These are phyloP conservation scores for Mythimna pallens DNA, from an alignment of 2,888 invertebrate genomes.

Conservation along the genomic window DNA sequence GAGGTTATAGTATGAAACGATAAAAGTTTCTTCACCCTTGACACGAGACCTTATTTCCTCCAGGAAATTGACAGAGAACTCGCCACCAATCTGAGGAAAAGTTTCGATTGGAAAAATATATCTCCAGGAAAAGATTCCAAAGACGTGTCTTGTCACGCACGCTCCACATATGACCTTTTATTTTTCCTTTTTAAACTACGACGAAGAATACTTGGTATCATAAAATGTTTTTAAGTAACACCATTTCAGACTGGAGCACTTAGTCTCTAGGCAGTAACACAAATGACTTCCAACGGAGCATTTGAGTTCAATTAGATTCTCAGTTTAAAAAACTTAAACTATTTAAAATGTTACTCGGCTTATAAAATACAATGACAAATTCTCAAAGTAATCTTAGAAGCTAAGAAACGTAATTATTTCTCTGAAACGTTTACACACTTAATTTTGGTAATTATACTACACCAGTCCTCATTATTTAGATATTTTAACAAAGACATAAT, in stretches of 20 bases:
- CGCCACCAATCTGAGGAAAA: constrained; percentile 61
- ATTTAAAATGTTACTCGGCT: constrained; percentile 21
- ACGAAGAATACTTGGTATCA: constrained; percentile 32
- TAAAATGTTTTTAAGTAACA: constrained; percentile 51
- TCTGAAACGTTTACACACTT: constrained; percentile 27
- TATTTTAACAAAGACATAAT: not conserved
- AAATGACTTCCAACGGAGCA: constrained; percentile 44
- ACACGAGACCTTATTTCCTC: constrained; percentile 70
- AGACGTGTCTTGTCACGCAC: constrained; percentile 70
- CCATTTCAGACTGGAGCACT: constrained; percentile 5
- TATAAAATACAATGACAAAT: constrained; percentile 2
- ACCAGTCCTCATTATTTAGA: constrained; percentile 16
- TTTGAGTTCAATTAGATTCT: constrained; percentile 49
- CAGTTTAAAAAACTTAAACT: constrained; percentile 9
- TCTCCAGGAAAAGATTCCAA: constrained; percentile 62
- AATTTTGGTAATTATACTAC: constrained; percentile 35
- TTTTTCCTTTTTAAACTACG: constrained; percentile 54
- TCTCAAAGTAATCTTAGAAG: not conserved
- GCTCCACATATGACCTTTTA: constrained; percentile 54
- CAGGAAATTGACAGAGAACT: constrained; percentile 72
- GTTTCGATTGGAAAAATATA: constrained; percentile 69
- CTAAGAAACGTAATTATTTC: constrained; percentile 23
- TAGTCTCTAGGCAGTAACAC: constrained; percentile 10
- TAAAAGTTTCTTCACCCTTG: constrained; percentile 36
- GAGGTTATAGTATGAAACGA: not conserved